Evolutionary conservation across 2,113 vertebrate species (phyloP).

Genomic region (Donacobius atricapilla): DNA sequence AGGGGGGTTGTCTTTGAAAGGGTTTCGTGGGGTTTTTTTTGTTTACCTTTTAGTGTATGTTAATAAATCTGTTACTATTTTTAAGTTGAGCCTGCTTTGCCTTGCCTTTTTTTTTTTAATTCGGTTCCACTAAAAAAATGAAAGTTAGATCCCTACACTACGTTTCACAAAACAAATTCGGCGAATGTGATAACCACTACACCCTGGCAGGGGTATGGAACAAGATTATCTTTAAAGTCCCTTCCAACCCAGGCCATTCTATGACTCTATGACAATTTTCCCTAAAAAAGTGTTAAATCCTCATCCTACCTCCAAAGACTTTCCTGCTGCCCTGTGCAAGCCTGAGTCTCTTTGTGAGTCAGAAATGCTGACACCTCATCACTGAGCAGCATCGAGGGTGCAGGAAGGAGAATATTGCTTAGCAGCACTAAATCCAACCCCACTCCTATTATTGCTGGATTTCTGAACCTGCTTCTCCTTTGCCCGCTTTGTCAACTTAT

Average conservation of each 20-base stretch:
- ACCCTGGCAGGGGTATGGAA: neutral
- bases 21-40: too few relatives aligned
- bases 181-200: too few relatives aligned
- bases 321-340: neutral
- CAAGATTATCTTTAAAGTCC: neutral
- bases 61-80: too few relatives aligned
- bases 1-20: too few relatives aligned
- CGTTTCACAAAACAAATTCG: too few relatives aligned
- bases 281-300: neutral
- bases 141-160: too few relatives aligned
- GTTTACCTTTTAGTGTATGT: too few relatives aligned
- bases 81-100: too few relatives aligned
- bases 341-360: neutral
- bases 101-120: too few relatives aligned
- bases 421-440: neutral
- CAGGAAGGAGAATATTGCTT: neutral
- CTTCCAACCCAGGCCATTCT: neutral
- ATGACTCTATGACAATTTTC: neutral
- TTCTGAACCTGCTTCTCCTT: neutral
- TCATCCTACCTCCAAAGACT: neutral
- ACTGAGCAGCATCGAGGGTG: neutral
- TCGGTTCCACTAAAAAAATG: too few relatives aligned
- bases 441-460: neutral
- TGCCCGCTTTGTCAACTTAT: accelerated
- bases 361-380: neutral